Base-by-base conservation (phyloP, 2,888 invertebrate species). In the Noctua janthina region DNA sequence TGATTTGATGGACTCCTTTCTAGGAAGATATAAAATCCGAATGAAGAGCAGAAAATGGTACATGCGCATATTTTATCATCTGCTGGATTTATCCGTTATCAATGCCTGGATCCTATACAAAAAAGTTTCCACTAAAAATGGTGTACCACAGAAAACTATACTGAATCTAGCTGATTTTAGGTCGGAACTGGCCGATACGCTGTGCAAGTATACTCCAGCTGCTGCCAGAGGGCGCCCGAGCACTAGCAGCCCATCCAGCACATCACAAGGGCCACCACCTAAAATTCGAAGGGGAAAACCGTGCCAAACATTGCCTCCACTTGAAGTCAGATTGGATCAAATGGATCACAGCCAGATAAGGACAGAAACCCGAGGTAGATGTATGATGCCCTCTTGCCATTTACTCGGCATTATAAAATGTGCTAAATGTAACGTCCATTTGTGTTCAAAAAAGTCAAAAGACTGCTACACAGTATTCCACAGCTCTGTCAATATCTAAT, bases 231-330 rank as follows among this genome's bases (percentile, higher is more conserved):
- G 89, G 35, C 89, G 89, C 79, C 87, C 89, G 23, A 87, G 88
- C 81, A 86, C 83, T 76, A 89, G 84, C 81, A 73, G 83, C 75
- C 72, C 83, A 77, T 82, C 74, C 81, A 74, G 72, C 35, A 72
- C 72, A 72, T 72, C 72, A 73, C 69, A 83, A 69, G 77, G 76
- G 39, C 85, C 87, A 78, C 79, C 86, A 82, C 83, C 76, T 67
- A 88, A 88, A 87, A 87, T 87, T 66, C 81, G 83, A 74, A 87
- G 75, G 54, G 81, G 87, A 15, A 89, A 89, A 88, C 90, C 83
- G 56, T 81, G 80, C 75, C 83, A 83, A 78, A 64, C 67, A 73
- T 86, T 87, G 20, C 8, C 35, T 35, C 35, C 35, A 35, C 35
- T 35, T 35, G 35, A 35, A 35, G 35, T 35, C 35, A 35, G 35